Evolutionary conservation across 2,888 invertebrate species (phyloP).

Genomic region (Julus scandinavius): DNA sequence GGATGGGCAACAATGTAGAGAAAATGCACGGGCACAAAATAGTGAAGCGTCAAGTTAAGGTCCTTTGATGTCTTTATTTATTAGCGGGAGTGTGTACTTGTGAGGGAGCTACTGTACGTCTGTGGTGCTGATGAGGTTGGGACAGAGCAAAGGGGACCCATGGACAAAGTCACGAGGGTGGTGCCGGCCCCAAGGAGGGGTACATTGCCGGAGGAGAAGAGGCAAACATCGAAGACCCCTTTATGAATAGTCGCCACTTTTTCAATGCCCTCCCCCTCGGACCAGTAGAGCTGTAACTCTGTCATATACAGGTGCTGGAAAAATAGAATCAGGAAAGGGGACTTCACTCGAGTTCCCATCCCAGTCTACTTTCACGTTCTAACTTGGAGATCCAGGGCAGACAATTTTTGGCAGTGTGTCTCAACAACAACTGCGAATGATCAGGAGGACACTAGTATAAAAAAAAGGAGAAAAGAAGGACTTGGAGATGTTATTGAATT

Average conservation of each 20-base stretch:
- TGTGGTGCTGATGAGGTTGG: conserved; percentile 43
- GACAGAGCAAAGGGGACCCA: conserved; percentile 31
- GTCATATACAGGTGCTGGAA: conserved; percentile 43
- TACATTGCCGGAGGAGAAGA: conserved; percentile 33
- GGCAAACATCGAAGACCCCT: conserved; percentile 40
- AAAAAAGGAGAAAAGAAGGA: background rate
- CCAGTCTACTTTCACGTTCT: background rate
- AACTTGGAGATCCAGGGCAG: background rate
- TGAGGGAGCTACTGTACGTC: conserved; percentile 43
- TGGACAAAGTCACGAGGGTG: conserved; percentile 44
- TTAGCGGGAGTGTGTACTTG: conserved; percentile 45
- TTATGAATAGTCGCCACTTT: conserved; percentile 41
- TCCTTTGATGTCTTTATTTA: conserved; percentile 46
- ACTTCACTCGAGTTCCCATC: background rate
- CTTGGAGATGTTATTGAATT: background rate
- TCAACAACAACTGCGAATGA: background rate
- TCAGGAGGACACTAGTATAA: background rate
- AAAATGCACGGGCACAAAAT: conserved; percentile 23
- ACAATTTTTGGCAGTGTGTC: background rate
- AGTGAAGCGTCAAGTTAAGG: conserved; percentile 44
- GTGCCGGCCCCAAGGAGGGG: conserved; percentile 4
- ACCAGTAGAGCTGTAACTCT: conserved; percentile 14
- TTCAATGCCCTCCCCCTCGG: conserved; percentile 33
- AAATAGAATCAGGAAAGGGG: conserved; percentile 28
- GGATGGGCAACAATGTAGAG: conserved; percentile 41